Evolutionary conservation across 2,113 vertebrate genomes (phyloP).

Genomic region (Apteryx mantelli): DNA sequence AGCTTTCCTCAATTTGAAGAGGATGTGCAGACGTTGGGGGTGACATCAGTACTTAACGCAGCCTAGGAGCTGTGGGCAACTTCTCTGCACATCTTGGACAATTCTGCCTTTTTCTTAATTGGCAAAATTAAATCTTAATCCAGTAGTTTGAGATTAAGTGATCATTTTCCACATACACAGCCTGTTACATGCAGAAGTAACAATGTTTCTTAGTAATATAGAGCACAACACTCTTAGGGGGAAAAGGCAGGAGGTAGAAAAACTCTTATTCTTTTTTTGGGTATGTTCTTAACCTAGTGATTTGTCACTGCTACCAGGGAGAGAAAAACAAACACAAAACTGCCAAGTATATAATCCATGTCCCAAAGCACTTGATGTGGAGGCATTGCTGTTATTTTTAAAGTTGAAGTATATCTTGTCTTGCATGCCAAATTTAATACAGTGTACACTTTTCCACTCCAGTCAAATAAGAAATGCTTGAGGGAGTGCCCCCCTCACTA

Average conservation of each 20-base stretch:
- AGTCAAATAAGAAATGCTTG: conserved; percentile 47
- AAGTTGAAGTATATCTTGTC: conserved; percentile 34
- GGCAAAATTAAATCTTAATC: not conserved
- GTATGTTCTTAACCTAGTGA: not conserved
- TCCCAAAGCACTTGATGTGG: conserved; percentile 45
- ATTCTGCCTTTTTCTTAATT: not conserved
- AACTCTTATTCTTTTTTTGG: not conserved
- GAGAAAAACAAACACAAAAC: conserved; percentile 33
- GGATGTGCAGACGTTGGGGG: rapidly evolving
- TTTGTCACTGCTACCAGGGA: conserved; percentile 49
- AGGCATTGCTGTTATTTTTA: conserved; percentile 49
- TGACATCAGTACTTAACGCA: rapidly evolving
- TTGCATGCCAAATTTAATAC: conserved; percentile 44
- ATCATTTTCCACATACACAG: not conserved
- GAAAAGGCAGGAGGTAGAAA: not conserved
- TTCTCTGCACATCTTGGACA: not conserved
- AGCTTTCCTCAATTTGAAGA: not conserved
- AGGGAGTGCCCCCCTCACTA: conserved; percentile 15
- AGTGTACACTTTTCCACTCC: not conserved
- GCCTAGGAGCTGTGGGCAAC: not conserved
- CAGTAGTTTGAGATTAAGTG: not conserved
- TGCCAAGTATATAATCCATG: conserved; percentile 6
- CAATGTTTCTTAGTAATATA: not conserved
- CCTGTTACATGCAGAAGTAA: not conserved
- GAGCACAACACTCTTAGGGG: not conserved